Conservation (phyloP, 2,797 vertebrate genomes). For the Coluber constrictor region DNA sequence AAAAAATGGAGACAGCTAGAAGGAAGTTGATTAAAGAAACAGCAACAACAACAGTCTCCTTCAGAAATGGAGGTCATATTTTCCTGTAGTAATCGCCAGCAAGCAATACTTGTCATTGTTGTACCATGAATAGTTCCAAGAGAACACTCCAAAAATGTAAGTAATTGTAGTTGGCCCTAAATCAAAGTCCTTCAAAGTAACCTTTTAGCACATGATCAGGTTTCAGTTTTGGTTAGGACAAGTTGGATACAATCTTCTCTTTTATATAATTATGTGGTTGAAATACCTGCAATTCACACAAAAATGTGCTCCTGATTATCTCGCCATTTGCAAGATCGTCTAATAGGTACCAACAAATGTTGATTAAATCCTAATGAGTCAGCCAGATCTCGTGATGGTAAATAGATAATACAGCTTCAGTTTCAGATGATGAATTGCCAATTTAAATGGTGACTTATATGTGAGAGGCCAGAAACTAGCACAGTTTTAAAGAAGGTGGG, state of each 20-base stretch:
- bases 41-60: background rate
- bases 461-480: background rate
- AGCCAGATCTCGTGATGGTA: background rate
- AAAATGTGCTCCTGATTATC: background rate
- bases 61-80: background rate
- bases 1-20: background rate
- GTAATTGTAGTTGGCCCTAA: background rate
- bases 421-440: background rate
- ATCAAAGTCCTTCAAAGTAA: slow-evolving; percentile 3
- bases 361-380: background rate
- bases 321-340: background rate
- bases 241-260: background rate
- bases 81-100: slow-evolving; percentile 8
- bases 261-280: background rate
- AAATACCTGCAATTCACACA: background rate
- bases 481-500: background rate
- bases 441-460: background rate
- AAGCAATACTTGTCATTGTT: background rate
- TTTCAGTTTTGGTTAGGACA: background rate
- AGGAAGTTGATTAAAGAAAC: background rate
- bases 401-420: background rate
- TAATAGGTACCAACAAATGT: background rate
- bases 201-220: background rate
- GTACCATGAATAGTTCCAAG: background rate
- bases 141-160: background rate